Base-by-base conservation (phyloP, 1,140 invertebrate genomes). In the Drosophila serrata region DNA sequence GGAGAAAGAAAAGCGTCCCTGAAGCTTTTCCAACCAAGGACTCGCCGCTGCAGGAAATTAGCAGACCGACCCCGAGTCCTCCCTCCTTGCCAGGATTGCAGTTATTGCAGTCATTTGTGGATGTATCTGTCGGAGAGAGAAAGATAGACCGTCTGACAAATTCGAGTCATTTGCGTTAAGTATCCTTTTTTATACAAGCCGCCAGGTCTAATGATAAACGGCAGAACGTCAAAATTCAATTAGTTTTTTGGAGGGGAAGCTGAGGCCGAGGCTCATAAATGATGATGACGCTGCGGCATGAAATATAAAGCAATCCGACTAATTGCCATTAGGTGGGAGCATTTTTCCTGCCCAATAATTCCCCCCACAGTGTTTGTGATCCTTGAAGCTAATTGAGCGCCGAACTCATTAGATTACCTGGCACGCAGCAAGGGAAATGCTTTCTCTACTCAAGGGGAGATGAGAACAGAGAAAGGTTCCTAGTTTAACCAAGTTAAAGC, bases 251-350 rank as follows among this genome's bases (percentile, higher is more conserved):
- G 13, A 12, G 35, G 17, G 49, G 56, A 48, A 64, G 76, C 63
- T 55, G 43, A 65, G 2, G 27, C 15, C 17, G 31, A n/a, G 35
- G 64, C 77, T 88, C 85, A 90, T 90, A 90, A 90, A 90, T 90
- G 85, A 79, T 88, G 80, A 77, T 81, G 82, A 82, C 33, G 67
- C 62, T 53, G 58, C 60, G 58, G 46, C 62, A 79, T 81, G 74
- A 90, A 85, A 90, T 90, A 90, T 90, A 90, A 85, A 85, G 70
- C 86, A 90, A 90, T 90, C 82, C 82, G 61, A 40, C 85, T 90
- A 90, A 90, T 90, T 90, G 85, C 86, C 78, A 79, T 75, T 90
- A 69, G 81, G 73, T 70, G 49, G 31, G 13, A 13, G 63, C 49
- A 81, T 78, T 75, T 70, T 77, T 55, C 51, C 68, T 62, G 29